These are phyloP conservation scores for Spodoptera exigua DNA, from an alignment of 2,888 invertebrate genomes.

Conservation along the genomic window DNA sequence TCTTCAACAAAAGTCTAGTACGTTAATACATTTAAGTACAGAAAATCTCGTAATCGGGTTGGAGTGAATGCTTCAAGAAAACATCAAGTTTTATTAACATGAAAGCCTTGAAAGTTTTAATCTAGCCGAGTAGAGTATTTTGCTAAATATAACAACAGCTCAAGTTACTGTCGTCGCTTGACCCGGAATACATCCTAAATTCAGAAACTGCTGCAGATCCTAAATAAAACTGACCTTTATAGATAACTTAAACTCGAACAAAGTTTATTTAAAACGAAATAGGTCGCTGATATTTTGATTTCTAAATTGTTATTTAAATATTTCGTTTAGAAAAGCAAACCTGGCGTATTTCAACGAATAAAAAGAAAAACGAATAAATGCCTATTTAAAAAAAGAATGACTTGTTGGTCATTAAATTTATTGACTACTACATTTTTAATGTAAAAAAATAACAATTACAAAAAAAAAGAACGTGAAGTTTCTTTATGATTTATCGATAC, in stretches of 20 bases:
- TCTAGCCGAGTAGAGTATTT: conserved; percentile 15
- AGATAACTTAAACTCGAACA: conserved; percentile 12
- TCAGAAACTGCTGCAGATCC: conserved; percentile 13
- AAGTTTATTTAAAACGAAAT: conserved; percentile 22
- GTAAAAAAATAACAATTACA: too few species aligned
- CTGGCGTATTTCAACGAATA: too few species aligned
- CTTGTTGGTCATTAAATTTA: too few species aligned
- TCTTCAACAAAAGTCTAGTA: too few species aligned
- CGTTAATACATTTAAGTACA: too few species aligned
- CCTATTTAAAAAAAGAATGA: too few species aligned
- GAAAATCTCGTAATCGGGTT: too few species aligned
- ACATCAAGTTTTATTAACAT: conserved; percentile 4
- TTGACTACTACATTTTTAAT: too few species aligned
- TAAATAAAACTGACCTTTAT: conserved; percentile 50
- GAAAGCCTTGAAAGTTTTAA: conserved; percentile 10
- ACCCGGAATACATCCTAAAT: conserved; percentile 48
- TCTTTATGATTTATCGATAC: too few species aligned
- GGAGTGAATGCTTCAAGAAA: background rate
- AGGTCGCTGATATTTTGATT: conserved; percentile 17
- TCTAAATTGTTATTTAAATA: conserved; percentile 15
- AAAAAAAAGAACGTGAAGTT: too few species aligned
- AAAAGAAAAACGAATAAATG: too few species aligned
- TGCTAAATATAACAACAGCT: conserved; percentile 21
- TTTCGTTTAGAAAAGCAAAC: too few species aligned
- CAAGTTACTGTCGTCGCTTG: conserved; percentile 24